These are phyloP conservation scores for Drosophila eugracilis DNA, from an alignment of 1,140 invertebrate species.

Conservation along the genomic window DNA sequence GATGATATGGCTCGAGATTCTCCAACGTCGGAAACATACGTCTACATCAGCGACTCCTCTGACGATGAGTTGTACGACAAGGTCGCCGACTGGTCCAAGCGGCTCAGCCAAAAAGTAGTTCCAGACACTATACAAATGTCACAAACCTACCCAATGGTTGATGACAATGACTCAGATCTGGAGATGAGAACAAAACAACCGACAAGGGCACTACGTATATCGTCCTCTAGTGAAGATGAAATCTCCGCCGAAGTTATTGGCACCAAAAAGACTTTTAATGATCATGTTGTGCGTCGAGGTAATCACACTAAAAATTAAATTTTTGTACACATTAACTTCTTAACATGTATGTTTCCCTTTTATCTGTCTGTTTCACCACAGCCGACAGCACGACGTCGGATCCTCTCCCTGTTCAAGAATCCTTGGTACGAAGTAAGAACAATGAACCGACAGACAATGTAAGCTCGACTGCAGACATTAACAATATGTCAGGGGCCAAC, in stretches of 20 bases:
- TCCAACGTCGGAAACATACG: slow-evolving; percentile 47
- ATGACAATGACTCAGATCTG: slow-evolving; percentile 1
- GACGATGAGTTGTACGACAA: slow-evolving; percentile 65
- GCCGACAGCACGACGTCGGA: slow-evolving; percentile 3
- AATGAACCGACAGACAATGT: background rate
- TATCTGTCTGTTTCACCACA: background rate
- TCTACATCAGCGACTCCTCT: slow-evolving; percentile 33
- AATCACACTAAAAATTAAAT: background rate
- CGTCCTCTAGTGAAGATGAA: slow-evolving; percentile 30
- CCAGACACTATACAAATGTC: slow-evolving; percentile 36
- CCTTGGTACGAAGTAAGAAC: background rate
- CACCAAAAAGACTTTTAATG: background rate
- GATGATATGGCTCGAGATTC: background rate
- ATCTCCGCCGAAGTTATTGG: background rate
- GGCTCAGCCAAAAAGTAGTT: slow-evolving; percentile 54
- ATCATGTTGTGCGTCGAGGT: background rate
- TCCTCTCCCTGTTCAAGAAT: background rate
- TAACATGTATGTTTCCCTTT: background rate
- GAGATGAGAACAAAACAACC: background rate
- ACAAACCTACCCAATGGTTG: slow-evolving; percentile 41
- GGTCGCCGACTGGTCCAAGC: slow-evolving; percentile 70
- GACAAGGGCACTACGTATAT: slow-evolving; percentile 23
- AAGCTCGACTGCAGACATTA: background rate
- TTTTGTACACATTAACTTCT: background rate
- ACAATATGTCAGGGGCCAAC: background rate